phyloP scores from a whole-genome alignment of 2,113 vertebrate species.

The Apaloderma vittatum region DNA sequence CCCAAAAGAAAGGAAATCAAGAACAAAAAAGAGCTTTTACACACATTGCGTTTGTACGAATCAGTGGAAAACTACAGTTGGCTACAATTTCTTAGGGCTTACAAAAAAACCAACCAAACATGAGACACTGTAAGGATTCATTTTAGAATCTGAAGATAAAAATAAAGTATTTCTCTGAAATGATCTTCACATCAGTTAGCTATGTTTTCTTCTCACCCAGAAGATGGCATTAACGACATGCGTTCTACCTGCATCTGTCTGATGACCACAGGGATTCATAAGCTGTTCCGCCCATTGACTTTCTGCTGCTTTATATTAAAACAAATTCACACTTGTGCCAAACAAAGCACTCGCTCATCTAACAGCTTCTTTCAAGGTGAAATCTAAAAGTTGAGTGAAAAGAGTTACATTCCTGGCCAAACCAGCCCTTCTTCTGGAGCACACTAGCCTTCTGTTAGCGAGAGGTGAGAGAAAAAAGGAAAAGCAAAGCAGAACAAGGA shows the following conservation, averaged over 20 bases:
- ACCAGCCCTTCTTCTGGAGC: not conserved
- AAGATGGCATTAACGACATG: not conserved
- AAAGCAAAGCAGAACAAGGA: not conserved
- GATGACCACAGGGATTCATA: not conserved
- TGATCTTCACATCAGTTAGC: not conserved
- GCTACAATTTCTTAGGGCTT: not conserved
- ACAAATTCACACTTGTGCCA: not conserved
- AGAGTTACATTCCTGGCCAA: not conserved
- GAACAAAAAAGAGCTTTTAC: not conserved
- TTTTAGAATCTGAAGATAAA: not conserved
- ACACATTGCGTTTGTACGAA: not conserved
- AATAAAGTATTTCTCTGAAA: not conserved
- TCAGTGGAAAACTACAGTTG: not conserved
- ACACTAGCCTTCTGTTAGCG: not conserved
- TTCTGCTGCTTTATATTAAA: not conserved
- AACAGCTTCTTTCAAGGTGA: not conserved
- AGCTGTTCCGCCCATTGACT: not conserved
- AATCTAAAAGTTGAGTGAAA: not conserved
- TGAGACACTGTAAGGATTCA: rapidly evolving
- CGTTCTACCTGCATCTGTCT: not conserved
- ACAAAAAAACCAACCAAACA: not conserved
- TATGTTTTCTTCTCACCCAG: not conserved
- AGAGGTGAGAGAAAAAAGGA: not conserved
- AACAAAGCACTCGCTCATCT: not conserved
- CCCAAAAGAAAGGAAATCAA: not conserved